Evolutionary conservation across 2,797 vertebrate species (phyloP), one percentile per base, ranked within the genome.

Genomic region (Mycteria americana): DNA sequence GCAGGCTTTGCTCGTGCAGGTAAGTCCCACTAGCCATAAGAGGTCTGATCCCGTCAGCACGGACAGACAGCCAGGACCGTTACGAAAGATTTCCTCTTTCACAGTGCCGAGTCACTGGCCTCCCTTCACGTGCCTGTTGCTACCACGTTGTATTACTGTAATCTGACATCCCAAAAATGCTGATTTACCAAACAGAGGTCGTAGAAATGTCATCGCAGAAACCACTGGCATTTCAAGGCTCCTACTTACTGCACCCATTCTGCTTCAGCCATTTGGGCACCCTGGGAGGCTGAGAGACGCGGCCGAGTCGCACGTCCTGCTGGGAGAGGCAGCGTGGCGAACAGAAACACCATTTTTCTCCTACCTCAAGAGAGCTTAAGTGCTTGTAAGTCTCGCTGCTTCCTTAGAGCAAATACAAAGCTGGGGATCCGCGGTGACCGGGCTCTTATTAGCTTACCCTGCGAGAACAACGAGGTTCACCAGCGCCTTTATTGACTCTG

Each of bases 351-450:
- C 76, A 2, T 62, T 94, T 92, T 92, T 69, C 88, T 96, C 95
- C 97, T 97, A 97, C 94, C 97, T 97, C 95, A 96, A 82, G 92
- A 92, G 56, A 90, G 87, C 85, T 94, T 91, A 96, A 94, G 65
- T 79, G 87, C 85, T 94, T 93, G 79, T 76, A 70, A 67, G 56
- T 17, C 85, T 87, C 22, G 6, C 46, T 85, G 63, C 30, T 91
- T 68, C 65, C 74, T 74, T 60, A 75, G 85, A 51, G 65, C 59
- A 85, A 57, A 82, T 30, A 39, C 57, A 28, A 70, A 64, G 46
- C 83, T 76, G 89, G 82, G 93, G 53, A 81, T 69, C 46, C 16
- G 5, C 59, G 65, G 63, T 86, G 91, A 85, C 74, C 78, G 27
- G 57, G 76, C 64, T 67, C 45, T 85, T 51, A 4, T 3, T 63